phyloP scores from a whole-genome alignment of 2,797 vertebrate genomes.

The Bryconaethiops microstoma region DNA sequence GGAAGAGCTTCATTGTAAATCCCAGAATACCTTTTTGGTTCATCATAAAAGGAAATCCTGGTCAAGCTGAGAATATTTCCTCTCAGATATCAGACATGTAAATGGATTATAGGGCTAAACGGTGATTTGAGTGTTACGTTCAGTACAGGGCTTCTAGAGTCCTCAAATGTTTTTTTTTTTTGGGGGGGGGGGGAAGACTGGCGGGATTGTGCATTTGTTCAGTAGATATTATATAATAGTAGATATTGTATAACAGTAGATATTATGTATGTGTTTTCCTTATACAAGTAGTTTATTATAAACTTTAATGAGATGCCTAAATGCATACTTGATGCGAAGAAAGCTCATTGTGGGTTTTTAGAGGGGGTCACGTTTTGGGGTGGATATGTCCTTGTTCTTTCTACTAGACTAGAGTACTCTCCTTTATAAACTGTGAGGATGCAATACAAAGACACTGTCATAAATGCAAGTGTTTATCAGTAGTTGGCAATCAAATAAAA shows the following conservation, averaged over 20 bases:
- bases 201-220: slow-evolving; percentile 43
- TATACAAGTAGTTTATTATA: neutral
- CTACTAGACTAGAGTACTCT: neutral
- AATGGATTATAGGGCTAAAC: neutral
- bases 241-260: slow-evolving; percentile 3
- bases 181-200: too few relatives aligned
- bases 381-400: neutral
- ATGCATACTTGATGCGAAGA: slow-evolving; percentile 37
- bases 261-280: neutral
- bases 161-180: neutral
- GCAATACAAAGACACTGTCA: too few relatives aligned
- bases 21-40: neutral
- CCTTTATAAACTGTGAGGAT: slow-evolving; percentile 9
- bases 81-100: neutral
- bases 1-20: neutral
- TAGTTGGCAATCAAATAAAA: neutral
- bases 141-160: neutral
- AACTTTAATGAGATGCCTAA: slow-evolving; percentile 9
- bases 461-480: too few relatives aligned
- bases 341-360: slow-evolving; percentile 46
- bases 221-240: neutral
- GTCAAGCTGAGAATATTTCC: neutral
- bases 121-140: neutral
- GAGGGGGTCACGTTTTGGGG: neutral
- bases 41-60: neutral